Conservation (phyloP, 2,888 invertebrate genomes). For the Epistrophe eligans region DNA sequence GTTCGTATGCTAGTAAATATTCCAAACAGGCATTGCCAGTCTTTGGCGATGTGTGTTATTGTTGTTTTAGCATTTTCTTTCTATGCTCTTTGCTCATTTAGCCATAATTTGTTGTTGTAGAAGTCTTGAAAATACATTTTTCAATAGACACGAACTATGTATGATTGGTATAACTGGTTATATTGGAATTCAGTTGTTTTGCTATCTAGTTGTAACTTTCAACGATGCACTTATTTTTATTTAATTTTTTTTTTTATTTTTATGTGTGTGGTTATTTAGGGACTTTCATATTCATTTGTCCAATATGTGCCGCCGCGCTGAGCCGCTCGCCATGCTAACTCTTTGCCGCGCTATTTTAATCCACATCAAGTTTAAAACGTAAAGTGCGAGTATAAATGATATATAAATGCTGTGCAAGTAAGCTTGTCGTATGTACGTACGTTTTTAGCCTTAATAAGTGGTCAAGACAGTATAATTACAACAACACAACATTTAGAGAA, state of each 20-base stretch:
- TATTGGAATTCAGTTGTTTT: slow-evolving; percentile 62
- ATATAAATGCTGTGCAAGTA: slow-evolving; percentile 23
- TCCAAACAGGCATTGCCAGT: slow-evolving; percentile 54
- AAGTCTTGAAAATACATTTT: slow-evolving; percentile 60
- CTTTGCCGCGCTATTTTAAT: slow-evolving; percentile 21
- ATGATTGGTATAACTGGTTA: slow-evolving; percentile 28
- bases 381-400: background rate
- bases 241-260: slow-evolving; percentile 9
- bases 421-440: slow-evolving; percentile 25
- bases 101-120: slow-evolving; percentile 51
- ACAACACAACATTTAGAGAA: slow-evolving; percentile 15
- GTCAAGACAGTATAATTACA: slow-evolving; percentile 16
- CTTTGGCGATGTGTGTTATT: slow-evolving; percentile 23
- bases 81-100: slow-evolving; percentile 44
- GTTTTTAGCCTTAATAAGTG: slow-evolving; percentile 50
- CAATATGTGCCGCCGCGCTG: background rate
- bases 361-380: slow-evolving; percentile 30
- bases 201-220: slow-evolving; percentile 51
- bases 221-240: slow-evolving; percentile 15
- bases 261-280: slow-evolving; percentile 52
- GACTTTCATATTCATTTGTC: slow-evolving; percentile 65
- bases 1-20: slow-evolving; percentile 53
- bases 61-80: slow-evolving; percentile 43
- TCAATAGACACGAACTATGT: slow-evolving; percentile 55
- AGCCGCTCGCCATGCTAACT: background rate